Evolutionary conservation across 2,797 vertebrate species (phyloP), one percentile per base, ranked within the genome.

Genomic region (Novumbra hubbsi): DNA sequence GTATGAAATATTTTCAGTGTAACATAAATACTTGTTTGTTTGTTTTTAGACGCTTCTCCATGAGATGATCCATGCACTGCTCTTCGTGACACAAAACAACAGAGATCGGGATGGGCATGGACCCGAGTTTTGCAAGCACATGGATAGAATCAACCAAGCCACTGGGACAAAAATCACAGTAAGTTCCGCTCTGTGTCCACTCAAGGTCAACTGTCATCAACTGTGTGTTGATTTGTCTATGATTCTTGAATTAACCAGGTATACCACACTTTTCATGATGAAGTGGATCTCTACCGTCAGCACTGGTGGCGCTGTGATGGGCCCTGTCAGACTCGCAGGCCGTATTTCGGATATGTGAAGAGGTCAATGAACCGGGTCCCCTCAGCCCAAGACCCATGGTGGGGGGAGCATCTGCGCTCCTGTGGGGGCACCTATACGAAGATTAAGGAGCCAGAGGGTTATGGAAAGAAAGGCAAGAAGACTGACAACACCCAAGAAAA

Each of bases 11-110:
- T 60, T 60, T 4, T 60, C 21, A 12, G n/a, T 60, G 12, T 24
- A 60, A 24, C 2, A 60, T 24, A 60, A 60, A 60, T 27, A 24
- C 21, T 60, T 45, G 5, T 45, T 12, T 60, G 12, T 14, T 55
- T n/a, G 8, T 55, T 66, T 86, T 70, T 93, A 99, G 98, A 99
- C 98, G 0, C 94, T 99, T 49, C 88, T 99, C 76, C 98, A 99
- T 41, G 98, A 99, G 87, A 99, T 99, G 98, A 99, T 99, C 80
- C 98, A 99, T 5, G 98, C 98, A 0, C 92, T 98, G 76, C 94
- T 99, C 50, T 99, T 99, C 81, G 96, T 99, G 78, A 99, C 97
- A 6, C 94, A 98, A 81, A 98, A 99, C 78, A 93, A 97, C 84
- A 91, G 94, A 76, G 98, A 99, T 82, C 88, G 94, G 5, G 95